Conservation (phyloP, 2,888 invertebrate species). For the Amitus sp. region DNA sequence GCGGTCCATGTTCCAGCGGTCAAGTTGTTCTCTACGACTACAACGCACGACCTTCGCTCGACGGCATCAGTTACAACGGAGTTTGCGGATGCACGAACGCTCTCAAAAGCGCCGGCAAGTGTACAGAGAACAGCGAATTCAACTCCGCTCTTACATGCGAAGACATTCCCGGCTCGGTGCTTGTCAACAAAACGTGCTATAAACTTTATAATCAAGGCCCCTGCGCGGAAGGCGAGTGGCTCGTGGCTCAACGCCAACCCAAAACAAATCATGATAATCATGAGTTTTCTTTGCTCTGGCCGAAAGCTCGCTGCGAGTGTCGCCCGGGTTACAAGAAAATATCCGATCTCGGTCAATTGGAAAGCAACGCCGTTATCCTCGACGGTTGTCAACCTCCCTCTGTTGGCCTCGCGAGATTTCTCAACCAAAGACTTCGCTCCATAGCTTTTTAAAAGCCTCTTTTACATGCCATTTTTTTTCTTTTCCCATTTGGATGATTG, state of each 20-base stretch:
- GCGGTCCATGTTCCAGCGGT: constrained; percentile 78
- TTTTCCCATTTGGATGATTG: neutral
- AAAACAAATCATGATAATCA: too few species aligned
- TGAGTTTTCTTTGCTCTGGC: too few species aligned
- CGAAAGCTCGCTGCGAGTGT: constrained; percentile 74
- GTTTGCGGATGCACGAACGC: constrained; percentile 77
- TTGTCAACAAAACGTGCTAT: constrained; percentile 77
- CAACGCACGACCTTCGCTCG: constrained; percentile 79
- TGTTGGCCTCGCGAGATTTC: constrained; percentile 74
- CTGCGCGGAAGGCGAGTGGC: constrained; percentile 77
- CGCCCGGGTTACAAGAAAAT: constrained; percentile 72
- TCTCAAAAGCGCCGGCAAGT: constrained; percentile 56
- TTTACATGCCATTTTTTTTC: neutral
- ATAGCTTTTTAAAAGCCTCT: constrained; percentile 32
- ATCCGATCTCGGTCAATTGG: constrained; percentile 54
- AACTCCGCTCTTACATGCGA: constrained; percentile 68
- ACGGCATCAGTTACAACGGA: constrained; percentile 85
- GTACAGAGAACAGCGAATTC: constrained; percentile 46
- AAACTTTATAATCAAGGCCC: constrained; percentile 82
- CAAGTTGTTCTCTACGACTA: constrained; percentile 85
- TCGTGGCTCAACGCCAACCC: constrained; percentile 70
- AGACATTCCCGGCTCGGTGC: constrained; percentile 72
- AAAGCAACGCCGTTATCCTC: constrained; percentile 54
- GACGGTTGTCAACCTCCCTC: constrained; percentile 72
- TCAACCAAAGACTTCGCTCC: constrained; percentile 66